Evolutionary conservation across 2,797 vertebrate genomes (phyloP).

Genomic region (Pseudochirops corinnae): DNA sequence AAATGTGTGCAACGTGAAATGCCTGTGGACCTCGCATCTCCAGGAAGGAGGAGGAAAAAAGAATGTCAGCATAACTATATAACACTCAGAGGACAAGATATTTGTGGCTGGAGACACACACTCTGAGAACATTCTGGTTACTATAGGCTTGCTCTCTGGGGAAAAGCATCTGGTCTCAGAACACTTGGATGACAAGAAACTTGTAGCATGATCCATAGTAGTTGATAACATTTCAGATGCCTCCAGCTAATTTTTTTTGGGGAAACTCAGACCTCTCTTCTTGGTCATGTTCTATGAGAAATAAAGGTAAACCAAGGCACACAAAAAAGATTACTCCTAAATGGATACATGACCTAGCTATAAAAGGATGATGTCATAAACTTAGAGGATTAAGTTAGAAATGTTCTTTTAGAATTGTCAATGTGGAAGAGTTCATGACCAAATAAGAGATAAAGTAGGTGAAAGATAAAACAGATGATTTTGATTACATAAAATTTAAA

Average conservation of each 20-base stretch:
- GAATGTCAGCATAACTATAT: not conserved
- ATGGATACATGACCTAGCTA: not conserved
- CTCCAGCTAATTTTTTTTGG: not conserved
- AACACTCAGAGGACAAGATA: not conserved
- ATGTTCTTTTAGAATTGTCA: not conserved
- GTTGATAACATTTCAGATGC: not conserved
- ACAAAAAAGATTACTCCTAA: not conserved
- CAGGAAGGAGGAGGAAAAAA: not conserved
- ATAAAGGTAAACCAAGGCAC: not conserved
- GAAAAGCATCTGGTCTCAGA: not conserved
- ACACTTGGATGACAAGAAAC: not conserved
- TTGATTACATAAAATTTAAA: not conserved
- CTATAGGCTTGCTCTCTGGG: not conserved
- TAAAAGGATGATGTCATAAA: not conserved
- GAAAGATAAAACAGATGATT: not conserved
- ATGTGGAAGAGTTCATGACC: not conserved
- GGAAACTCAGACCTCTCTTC: too few species aligned
- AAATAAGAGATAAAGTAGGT: too few species aligned
- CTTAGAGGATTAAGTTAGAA: not conserved
- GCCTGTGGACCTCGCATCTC: not conserved
- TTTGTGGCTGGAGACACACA: not conserved
- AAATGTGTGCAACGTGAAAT: not conserved
- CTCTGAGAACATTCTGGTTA: not conserved
- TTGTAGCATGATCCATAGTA: not conserved
- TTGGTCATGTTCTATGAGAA: too few species aligned